Base-by-base conservation (phyloP, 2,888 invertebrate genomes). In the Bembecia ichneumoniformis region DNA sequence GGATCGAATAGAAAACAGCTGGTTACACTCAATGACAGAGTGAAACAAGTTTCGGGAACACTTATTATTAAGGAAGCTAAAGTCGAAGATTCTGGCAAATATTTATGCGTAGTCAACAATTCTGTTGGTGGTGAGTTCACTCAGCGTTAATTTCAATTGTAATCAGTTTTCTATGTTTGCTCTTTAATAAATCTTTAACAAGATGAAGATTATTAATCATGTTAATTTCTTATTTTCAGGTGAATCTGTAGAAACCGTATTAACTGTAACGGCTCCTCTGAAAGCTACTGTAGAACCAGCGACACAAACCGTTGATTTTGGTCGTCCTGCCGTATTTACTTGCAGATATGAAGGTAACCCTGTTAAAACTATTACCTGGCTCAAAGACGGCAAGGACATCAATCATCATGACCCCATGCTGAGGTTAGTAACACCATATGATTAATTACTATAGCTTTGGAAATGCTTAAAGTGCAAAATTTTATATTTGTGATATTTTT, bases 21-120 rank as follows among this genome's bases (percentile, higher is more conserved):
- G n/a, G 96, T 97, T n/a, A 90, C 92, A 36, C 83, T 96, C 57
- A 94, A 95, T 73, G 96, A 96, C 55, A 90, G 97, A 63, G 94
- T 96, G 15, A 94, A 95, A 66, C 96, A 97, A 87, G 95, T 96
- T 13, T 96, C 97, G 54, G 97, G 97, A 51, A 97, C 97, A 54
- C 88, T 98, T 62, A 95, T 97, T 60, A 96, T 98, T 60, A 92
- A 94, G 57, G 95, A 96, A 71, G 96, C 96, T 11, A 92, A 93
- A 64, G 95, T 96, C 43, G 94, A 94, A 66, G 98, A 98, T 79
- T 96, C 96, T 55, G 98, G 97, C 65, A 95, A 96, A 82, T 98
- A 98, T 74, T 84, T 96, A 54, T 98, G 98, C 76, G 95, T 96
- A 55, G 97, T 97, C 1, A 96, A 96, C 72, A 98, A 98, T 76